Evolutionary conservation across 2,113 vertebrate genomes (phyloP).

Genomic region (Amphiprion ocellaris): DNA sequence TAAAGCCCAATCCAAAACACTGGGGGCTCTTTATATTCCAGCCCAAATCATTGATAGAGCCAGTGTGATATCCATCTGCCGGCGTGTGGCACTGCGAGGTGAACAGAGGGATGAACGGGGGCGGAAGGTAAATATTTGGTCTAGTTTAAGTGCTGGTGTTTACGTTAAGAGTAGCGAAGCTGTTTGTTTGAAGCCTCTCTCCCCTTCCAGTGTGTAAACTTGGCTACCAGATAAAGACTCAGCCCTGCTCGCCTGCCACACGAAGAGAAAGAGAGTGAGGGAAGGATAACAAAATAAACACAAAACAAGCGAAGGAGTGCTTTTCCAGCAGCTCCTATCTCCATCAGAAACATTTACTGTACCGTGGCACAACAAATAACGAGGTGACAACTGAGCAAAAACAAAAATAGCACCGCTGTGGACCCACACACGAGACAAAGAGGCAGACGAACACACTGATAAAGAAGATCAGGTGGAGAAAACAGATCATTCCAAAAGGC

Average conservation of each 20-base stretch:
- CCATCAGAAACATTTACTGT: slow-evolving; percentile 82
- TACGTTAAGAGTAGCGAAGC: slow-evolving; percentile 81
- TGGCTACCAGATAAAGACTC: slow-evolving; percentile 85
- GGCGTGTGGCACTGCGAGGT: slow-evolving; percentile 62
- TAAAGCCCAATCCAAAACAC: slow-evolving; percentile 11
- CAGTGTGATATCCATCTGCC: slow-evolving; percentile 73
- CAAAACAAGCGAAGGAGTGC: slow-evolving; percentile 58
- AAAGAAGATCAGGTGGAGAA: slow-evolving; percentile 20
- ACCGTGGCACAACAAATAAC: slow-evolving; percentile 84
- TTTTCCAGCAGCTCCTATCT: slow-evolving; percentile 70
- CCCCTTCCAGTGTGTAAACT: slow-evolving; percentile 85
- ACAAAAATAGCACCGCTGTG: slow-evolving; percentile 56
- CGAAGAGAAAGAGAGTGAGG: slow-evolving; percentile 66
- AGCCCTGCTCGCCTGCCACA: slow-evolving; percentile 49
- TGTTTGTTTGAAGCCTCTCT: slow-evolving; percentile 85
- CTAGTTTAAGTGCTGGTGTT: slow-evolving; percentile 83
- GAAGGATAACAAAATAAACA: slow-evolving; percentile 82
- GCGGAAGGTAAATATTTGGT: slow-evolving; percentile 86
- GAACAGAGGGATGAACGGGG: slow-evolving; percentile 74
- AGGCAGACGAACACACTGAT: slow-evolving; percentile 1
- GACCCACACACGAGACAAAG: slow-evolving; percentile 28
- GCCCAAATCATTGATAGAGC: slow-evolving; percentile 70
- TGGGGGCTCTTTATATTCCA: slow-evolving; percentile 32
- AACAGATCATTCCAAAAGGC: neutral
- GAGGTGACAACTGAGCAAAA: slow-evolving; percentile 77